Base-by-base conservation (phyloP, 2,113 vertebrate genomes). In the Lasiurus cinereus region DNA sequence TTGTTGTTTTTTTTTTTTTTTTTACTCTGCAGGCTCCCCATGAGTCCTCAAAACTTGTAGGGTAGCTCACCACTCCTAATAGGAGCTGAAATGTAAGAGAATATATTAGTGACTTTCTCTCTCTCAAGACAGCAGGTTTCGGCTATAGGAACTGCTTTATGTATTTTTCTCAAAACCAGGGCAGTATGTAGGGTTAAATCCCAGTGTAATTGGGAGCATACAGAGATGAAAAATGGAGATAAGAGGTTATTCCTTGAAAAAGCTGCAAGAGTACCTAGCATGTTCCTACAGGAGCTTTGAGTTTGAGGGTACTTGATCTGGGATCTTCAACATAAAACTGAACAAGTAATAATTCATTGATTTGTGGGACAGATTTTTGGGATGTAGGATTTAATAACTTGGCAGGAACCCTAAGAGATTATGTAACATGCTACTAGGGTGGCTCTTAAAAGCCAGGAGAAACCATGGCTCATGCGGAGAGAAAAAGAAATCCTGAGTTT, bases 341-440 rank as follows among this genome's bases (percentile, higher is more conserved):
- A 13, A 31, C 54, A 89, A 73, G 31, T 77, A 77, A 67, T 29
- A 46, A 59, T 69, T 91, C 66, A 87, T 8, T 83, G 43, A 90
- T 54, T 79, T 79, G 15, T 10, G 29, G 11, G 8, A 84, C 31
- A 43, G 2, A 39, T 43, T 85, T 76, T n/a, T 1, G 3, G 46
- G 3, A 72, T 19, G 18, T 1, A 73, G 3, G 2, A 46, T 22
- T 88, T 85, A 82, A 31, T 82, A 80, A 56, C 3, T 19, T 82
- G 14, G 33, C 5, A 85, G 48, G 11, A 83, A 33, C 22, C 3
- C 11, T 2, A 73, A 19, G 3, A 7, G 10, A 43, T 15, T 91
- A 27, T 21, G 2, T 59, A 0, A 50, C 15, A 31, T 1, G 6
- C 9, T 69, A 27, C 2, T 62, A 62, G 12, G 1, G 9, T 88